Evolutionary conservation across 1,140 invertebrate species (phyloP), one percentile per base, ranked within the genome.

Genomic region (Pseudachorutes palmiensis): DNA sequence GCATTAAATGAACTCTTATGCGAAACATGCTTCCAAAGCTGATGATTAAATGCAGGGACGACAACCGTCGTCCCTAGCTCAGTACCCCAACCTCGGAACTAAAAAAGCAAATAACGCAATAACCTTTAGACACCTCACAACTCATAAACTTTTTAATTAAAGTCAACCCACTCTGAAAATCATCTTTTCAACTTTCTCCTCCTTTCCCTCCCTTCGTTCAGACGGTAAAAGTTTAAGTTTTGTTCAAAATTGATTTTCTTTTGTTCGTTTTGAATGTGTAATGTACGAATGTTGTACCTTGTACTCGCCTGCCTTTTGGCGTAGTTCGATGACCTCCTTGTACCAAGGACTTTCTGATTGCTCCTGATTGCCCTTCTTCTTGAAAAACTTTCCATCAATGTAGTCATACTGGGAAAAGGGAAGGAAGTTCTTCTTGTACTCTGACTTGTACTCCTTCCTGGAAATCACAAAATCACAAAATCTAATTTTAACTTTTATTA

Each of bases 291-390:
- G 31, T 57, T 74, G 69, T 71, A 91, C 90, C 86, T 92, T 92
- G 80, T 94, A 94, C 79, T 93, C 90, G 75, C 89, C 90, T 77
- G 91, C 91, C 78, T 92, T 90, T 78, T 91, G 91, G 74, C 91
- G 85, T 70, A 93, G 82, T 80, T 93, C 91, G 75, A 91, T 83
- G 74, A 93, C 89, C 79, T 91, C 88, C 73, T 83, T 83, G 80
- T 88, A 90, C 89, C 89, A 91, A 72, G 87, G 84, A 64, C 74
- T 84, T 81, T 68, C 72, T 33, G 69, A 70, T 70, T 67, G 32
- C 22, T 30, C 36, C 61, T 70, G 60, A 65, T 63, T 64, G 76
- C 69, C 79, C 78, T 81, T 82, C 76, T 80, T 81, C 81, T 85
- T 84, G 71, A 82, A 82, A 80, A 87, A 85, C 76, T 83, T 83